Evolutionary conservation across 2,797 vertebrate genomes (phyloP), one percentile per base, ranked within the genome.

Genomic region (Thunnus albacares): DNA sequence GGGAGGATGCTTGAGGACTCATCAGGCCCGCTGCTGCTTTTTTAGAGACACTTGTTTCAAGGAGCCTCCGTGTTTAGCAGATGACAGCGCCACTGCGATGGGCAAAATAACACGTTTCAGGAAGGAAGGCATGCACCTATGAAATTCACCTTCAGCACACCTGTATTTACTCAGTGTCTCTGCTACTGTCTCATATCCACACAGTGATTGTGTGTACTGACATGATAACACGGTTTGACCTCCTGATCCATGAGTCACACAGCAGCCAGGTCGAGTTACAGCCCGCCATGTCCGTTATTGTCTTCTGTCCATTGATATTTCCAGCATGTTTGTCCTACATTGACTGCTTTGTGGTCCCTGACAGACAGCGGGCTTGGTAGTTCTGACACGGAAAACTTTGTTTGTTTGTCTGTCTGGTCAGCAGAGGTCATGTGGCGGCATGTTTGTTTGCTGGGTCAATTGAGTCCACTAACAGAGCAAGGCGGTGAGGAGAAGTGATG

Each of bases 1-100:
- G 92, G 91, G 93, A 95, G 92, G 91, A 92, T 89, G 91, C 92
- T 91, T 75, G 85, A 94, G 92, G 93, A 95, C 92, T 94, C 93
- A 92, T 93, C 92, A 90, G 87, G 85, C 87, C 87, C 75, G 61
- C 91, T 88, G 84, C 84, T 85, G 87, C 89, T 92, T 90, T 93
- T 93, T 93, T 88, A 88, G 88, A 91, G 89, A 89, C 92, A 89
- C 91, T 94, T 85, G 76, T 92, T 92, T 92, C 76, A 88, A 93
- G 91, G 83, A 89, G 90, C 87, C 86, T 84, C 88, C 79, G 79
- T 82, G 88, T 90, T 91, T 82, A 86, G 83, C 83, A 81, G 91
- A 90, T 81, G 83, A 88, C 83, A n/a, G 75, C 80, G 38, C 75
- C 33, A 22, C 79, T 4, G 85, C 33, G 0, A 83, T 38, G 57